Conservation (phyloP, 2,113 vertebrate genomes). For the Cyphomyrus discorhynchus region DNA sequence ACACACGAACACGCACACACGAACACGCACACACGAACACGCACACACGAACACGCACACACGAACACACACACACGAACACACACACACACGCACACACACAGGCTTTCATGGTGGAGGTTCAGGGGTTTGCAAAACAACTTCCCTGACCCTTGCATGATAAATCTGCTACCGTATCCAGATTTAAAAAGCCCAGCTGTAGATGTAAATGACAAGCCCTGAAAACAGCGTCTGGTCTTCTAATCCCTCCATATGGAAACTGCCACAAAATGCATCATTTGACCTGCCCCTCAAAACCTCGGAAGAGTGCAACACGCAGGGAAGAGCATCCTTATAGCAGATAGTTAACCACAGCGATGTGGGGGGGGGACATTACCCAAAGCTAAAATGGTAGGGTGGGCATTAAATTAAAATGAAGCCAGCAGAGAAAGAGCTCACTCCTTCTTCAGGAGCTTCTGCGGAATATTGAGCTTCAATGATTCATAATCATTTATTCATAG, state of each 20-base stretch:
- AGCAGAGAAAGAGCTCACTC: not conserved
- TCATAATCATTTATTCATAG: constrained; percentile 26
- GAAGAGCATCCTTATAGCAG: not conserved
- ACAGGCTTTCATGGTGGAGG: not conserved
- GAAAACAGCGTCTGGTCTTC: not conserved
- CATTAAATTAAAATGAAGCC: not conserved
- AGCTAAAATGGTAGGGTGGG: not conserved
- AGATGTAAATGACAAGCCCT: no score
- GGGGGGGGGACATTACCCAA: not conserved
- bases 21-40: not conserved
- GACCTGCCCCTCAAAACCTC: not conserved
- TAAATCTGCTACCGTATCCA: not conserved
- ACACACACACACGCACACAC: not conserved
- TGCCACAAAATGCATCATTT: not conserved
- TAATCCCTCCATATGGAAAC: not conserved
- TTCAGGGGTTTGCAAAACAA: not conserved
- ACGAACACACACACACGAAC: not conserved
- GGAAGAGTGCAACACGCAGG: not conserved
- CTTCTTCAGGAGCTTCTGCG: not conserved
- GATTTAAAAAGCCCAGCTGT: not conserved
- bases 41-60: not conserved
- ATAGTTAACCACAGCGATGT: not conserved
- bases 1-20: not conserved
- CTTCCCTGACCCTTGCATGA: not conserved
- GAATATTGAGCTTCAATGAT: constrained; percentile 21